Evolutionary conservation across 2,113 vertebrate genomes (phyloP).

Genomic region (Hymenochirus boettgeri): DNA sequence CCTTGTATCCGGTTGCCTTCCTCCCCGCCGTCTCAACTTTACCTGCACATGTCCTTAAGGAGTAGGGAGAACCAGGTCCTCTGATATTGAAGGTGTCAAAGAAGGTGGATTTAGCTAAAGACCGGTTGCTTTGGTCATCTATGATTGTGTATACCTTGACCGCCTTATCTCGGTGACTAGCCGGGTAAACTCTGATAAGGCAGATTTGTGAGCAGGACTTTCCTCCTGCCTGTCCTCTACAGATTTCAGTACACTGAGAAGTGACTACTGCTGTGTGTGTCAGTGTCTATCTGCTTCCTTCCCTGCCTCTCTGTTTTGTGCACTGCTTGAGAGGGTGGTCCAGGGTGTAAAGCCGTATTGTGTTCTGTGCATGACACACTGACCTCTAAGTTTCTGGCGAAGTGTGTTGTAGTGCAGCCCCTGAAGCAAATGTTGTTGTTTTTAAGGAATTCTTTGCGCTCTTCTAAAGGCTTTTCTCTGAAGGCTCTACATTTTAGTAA

Average conservation of each 20-base stretch:
- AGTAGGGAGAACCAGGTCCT: background rate
- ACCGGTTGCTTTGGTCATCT: too few relatives aligned
- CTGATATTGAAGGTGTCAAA: too few relatives aligned
- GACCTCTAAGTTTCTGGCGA: background rate
- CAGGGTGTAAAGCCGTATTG: conserved; percentile 4
- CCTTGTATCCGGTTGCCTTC: background rate
- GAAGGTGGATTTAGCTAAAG: too few relatives aligned
- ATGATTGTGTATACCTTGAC: too few relatives aligned
- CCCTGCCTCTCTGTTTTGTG: too few relatives aligned
- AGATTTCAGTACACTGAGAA: too few relatives aligned
- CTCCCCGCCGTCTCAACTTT: background rate
- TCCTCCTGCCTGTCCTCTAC: too few relatives aligned
- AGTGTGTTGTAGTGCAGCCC: background rate
- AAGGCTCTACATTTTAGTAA: background rate
- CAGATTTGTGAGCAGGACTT: too few relatives aligned
- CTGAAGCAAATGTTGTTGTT: conserved; percentile 10
- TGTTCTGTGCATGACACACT: background rate
- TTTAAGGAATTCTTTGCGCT: background rate
- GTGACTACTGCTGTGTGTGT: too few relatives aligned
- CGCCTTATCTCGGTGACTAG: too few relatives aligned
- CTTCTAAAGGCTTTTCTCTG: background rate
- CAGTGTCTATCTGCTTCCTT: too few relatives aligned
- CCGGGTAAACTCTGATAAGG: too few relatives aligned
- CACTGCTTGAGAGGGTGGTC: background rate
- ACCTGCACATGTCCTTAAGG: background rate